Evolutionary conservation across 2,113 vertebrate genomes (phyloP).

Genomic region (Psittacula cyanocephala): DNA sequence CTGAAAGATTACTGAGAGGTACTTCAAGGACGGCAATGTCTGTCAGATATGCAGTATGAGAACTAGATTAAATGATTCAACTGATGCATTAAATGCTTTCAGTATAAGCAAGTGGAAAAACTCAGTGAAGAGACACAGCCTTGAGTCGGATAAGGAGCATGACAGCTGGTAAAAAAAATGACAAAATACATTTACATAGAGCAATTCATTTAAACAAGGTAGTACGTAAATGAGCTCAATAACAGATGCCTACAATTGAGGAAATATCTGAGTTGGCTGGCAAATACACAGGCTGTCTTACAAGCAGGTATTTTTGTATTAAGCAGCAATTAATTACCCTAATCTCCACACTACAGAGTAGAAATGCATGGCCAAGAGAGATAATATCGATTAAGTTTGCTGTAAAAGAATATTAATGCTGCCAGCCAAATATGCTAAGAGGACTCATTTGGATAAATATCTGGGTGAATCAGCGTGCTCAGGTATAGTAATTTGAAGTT

Average conservation of each 20-base stretch:
- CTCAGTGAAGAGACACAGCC: neutral
- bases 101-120: neutral
- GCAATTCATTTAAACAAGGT: neutral
- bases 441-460: neutral
- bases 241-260: neutral
- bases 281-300: neutral
- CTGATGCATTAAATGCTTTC: neutral
- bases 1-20: neutral
- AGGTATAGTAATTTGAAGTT: neutral
- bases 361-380: neutral
- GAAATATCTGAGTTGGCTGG: neutral
- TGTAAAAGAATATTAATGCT: neutral
- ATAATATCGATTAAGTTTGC: neutral
- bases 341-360: neutral
- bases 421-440: neutral
- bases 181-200: constrained; percentile 21
- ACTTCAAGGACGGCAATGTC: neutral
- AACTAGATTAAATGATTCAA: neutral
- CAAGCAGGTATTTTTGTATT: neutral
- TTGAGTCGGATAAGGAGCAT: neutral
- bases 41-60: neutral
- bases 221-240: neutral
- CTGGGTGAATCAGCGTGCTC: neutral
- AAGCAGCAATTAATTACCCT: neutral
- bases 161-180: neutral